Evolutionary conservation across 2,113 vertebrate species (phyloP), one percentile per base, ranked within the genome.

Genomic region (Rhizomys pruinosus): DNA sequence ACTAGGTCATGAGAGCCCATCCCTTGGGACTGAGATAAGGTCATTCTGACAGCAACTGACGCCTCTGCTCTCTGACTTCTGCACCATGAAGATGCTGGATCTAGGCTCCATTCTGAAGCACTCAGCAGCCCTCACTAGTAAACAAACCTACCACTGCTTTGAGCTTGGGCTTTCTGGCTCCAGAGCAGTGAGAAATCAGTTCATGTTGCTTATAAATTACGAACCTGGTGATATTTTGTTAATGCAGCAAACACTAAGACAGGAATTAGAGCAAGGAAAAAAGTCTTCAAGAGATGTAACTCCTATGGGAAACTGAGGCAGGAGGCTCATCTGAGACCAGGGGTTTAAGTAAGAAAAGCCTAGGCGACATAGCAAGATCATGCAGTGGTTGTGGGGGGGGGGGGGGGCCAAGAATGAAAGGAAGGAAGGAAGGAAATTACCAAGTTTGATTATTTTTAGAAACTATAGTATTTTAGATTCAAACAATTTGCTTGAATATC

Each of bases 401-500:
- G 2, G 32, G 74, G 13, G n/a, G n/a, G n/a, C n/a, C n/a, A n/a
- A 19, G 69, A n/a, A 42, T 42, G 22, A 19, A 42, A 44, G 19
- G 12, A 29, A 9, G 34, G 17, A 25, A 19, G 37, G 2, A 12
- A 47, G 63, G 3, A 12, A 29, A 2, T 2, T 42, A 61, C 32
- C 66, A 7, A 63, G n/a, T 93, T 84, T 72, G 23, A 84, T 59
- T 66, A 37, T 77, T 89, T 88, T 77, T n/a, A 47, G 57, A 73
- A 93, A 89, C 39, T 72, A 39, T 34, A 73, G 23, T 25, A 73
- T 73, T n/a, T 39, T 25, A 17, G 12, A 55, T 52, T 74, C 17
- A n/a, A 42, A 25, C 34, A 6, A 34, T 44, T 78, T 64, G 7
- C 76, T 82, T 89, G 73, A 32, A 85, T 37, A 27, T 76, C 5